Evolutionary conservation across 2,113 vertebrate species (phyloP).

Genomic region (Puffinus mauretanicus): DNA sequence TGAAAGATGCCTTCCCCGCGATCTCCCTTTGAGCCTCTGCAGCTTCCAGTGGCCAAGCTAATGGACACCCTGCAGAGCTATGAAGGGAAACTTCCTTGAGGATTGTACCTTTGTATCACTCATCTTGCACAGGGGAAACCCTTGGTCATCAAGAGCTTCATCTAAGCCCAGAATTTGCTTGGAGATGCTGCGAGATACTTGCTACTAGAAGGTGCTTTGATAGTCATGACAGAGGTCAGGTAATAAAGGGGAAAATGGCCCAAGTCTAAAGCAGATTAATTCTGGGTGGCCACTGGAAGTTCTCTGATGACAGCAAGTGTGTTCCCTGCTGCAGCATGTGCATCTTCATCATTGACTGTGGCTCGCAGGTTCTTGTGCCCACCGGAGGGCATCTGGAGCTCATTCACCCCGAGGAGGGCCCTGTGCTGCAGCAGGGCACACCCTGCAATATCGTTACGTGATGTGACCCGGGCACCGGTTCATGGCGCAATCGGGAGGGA

Average conservation of each 20-base stretch:
- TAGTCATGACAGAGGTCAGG: not conserved
- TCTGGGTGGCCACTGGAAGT: not conserved
- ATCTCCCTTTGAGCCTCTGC: not conserved
- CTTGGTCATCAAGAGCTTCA: not conserved
- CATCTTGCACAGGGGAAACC: not conserved
- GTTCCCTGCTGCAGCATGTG: not conserved
- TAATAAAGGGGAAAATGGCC: not conserved
- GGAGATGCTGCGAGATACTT: not conserved
- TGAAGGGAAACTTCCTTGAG: not conserved
- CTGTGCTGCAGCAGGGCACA: not conserved
- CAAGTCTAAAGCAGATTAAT: not conserved
- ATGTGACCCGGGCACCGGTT: not conserved
- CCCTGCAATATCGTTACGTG: fast-evolving
- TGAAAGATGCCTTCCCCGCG: not conserved
- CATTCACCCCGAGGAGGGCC: not conserved
- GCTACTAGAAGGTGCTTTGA: not conserved
- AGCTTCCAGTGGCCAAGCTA: not conserved
- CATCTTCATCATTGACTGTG: not conserved
- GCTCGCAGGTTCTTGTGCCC: not conserved
- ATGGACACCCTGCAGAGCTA: not conserved
- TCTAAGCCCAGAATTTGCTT: not conserved
- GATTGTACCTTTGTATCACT: not conserved
- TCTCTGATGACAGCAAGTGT: not conserved
- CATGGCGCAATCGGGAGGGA: fast-evolving
- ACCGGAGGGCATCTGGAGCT: not conserved